Evolutionary conservation across 2,888 invertebrate genomes (phyloP), one percentile per base, ranked within the genome.

Genomic region (Cetonia aurata): DNA sequence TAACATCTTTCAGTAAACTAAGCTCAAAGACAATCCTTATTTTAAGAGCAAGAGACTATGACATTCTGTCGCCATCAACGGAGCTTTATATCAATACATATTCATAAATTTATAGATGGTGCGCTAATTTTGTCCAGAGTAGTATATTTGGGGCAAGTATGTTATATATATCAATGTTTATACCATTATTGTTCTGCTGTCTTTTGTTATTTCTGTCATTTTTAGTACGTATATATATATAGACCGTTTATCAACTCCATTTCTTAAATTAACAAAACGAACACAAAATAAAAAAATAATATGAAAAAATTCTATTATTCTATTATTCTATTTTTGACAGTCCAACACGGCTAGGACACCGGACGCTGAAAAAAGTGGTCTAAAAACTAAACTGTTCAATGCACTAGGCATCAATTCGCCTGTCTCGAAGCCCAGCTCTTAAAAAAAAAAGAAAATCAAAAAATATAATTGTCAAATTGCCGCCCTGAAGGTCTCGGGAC

Each of bases 301-400:
- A 3, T 4, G 25, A 37, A 37, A 37, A 9, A 3, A 17, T 25
- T 17, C 13, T 31, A 37, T 15, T 15, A 31, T 62, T 55, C 37
- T 33, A 62, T 37, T 66, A 33, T 72, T 72, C 19, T 72, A 57
- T 67, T 72, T 41, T 85, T 84, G 81, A 84, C 86, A 87, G 86
- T 83, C 85, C 85, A 86, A 88, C 87, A 89, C 89, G 86, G 87
- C 87, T 87, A 86, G 90, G 87, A 87, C 90, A 84, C 88, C 88
- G 86, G 88, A 90, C 86, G 87, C 90, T 88, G 89, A 89, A 87
- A 87, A 86, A 86, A 89, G 91, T 87, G 92, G 93, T 87, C 88
- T 94, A 84, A 93, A 93, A 89, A 92, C 91, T 86, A 94, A 94
- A 90, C 88, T 94, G 85, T 93, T 94, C 89, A 91, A 92, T 88